Evolutionary conservation across 2,113 vertebrate species (phyloP), one percentile per base, ranked within the genome.

Genomic region (Urocynchramus pylzowi): DNA sequence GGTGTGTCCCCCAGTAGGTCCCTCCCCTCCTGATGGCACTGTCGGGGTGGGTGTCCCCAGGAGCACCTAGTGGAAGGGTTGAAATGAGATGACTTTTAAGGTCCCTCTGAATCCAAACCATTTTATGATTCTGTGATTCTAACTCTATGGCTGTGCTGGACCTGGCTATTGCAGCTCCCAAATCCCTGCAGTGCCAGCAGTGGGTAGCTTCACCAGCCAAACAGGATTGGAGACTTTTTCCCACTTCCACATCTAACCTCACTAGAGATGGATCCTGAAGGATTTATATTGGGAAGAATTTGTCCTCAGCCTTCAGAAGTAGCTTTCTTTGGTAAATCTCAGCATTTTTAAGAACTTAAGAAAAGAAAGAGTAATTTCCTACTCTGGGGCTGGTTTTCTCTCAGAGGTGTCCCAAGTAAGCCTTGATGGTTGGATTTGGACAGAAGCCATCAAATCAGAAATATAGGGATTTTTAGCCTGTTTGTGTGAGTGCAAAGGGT

Each of bases 1-100:
- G 0, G 11, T 15, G 19, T 18, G 30, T 35, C 47, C 13, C 0
- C 2, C 39, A 33, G 42, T 1, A 21, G 15, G 23, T 41, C 23
- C 2, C 2, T 31, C 31, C 21, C n/a, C 53, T 73, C 52, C 83
- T 1, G 12, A 5, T 2, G 12, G 27, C 69, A 9, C 61, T 57
- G 19, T 4, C 35, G 1, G 16, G 27, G 4, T 20, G 13, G 16
- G 0, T 39, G 44, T 47, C 30, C 75, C 65, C 65, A 45, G 1
- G 35, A 78, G 21, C 3, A 2, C 33, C 0, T 8, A 5, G 13
- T 35, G 53, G 20, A 26, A 75, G 59, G 23, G 7, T 28, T 57
- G 45, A 33, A 82, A 67, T 1, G 1, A 39, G 19, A 17, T 60
- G 13, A 12, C 5, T 30, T 89, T 47, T 60, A 30, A 53, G 28